A percentile compares a stretch with the other conserved stretches of the same genome.
Evolutionary conservation across 2,797 vertebrate species (phyloP).

Genomic region (Etheostoma nigrum): DNA sequence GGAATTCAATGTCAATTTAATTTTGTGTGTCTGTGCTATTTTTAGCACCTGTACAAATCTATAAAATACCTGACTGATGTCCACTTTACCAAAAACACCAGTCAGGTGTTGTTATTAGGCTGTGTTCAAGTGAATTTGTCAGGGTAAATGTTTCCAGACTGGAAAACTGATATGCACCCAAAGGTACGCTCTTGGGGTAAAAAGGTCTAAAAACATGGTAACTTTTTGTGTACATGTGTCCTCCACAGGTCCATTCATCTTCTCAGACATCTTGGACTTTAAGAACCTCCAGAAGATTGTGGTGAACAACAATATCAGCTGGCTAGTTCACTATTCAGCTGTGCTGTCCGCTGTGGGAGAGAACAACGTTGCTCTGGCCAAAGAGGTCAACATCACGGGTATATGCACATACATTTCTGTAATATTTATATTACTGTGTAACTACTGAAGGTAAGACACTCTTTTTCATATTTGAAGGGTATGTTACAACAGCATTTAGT

Average conservation of each 20-base stretch:
- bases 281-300: slow-evolving; percentile 92
- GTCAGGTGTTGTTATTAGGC: too few species aligned
- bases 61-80: too few species aligned
- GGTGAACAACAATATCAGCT: slow-evolving; percentile 93
- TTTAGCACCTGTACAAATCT: too few species aligned
- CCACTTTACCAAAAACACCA: too few species aligned
- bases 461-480: neutral
- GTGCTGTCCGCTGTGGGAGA: slow-evolving; percentile 91
- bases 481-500: neutral
- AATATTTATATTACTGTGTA: neutral
- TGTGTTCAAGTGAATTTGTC: neutral
- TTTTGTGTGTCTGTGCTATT: too few species aligned
- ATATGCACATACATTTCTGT: neutral
- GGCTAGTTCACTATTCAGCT: slow-evolving; percentile 93
- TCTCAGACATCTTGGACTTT: slow-evolving; percentile 91
- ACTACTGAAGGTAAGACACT: neutral
- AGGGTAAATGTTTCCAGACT: neutral
- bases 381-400: slow-evolving; percentile 93
- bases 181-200: neutral
- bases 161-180: neutral
- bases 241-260: slow-evolving; percentile 91
- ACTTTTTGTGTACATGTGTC: neutral
- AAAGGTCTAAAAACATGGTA: neutral
- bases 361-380: slow-evolving; percentile 89
- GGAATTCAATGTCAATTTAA: neutral